phyloP scores from a whole-genome alignment of 2,113 vertebrate species.

The Pygoscelis antarcticus region DNA sequence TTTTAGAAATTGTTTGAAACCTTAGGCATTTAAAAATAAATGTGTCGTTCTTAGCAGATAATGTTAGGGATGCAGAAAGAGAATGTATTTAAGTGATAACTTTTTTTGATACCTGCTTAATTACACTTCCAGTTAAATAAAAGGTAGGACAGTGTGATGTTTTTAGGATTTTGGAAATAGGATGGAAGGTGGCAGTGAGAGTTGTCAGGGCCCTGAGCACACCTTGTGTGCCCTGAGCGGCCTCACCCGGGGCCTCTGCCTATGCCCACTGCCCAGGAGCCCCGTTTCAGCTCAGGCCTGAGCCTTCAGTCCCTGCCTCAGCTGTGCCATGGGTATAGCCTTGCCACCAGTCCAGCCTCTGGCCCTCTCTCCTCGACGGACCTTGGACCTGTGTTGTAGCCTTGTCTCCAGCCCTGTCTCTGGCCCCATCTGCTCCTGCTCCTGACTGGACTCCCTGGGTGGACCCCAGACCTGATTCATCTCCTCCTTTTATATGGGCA shows the following conservation, averaged over 20 bases:
- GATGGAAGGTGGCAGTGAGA: background rate
- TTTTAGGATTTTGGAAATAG: background rate
- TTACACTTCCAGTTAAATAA: background rate
- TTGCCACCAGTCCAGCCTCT: background rate
- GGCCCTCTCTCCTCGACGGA: background rate
- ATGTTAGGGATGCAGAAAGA: background rate
- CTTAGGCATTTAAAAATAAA: background rate
- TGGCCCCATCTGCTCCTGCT: background rate
- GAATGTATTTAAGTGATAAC: background rate
- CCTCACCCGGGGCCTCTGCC: background rate
- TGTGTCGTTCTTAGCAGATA: background rate
- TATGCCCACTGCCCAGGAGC: background rate
- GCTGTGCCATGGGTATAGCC: background rate
- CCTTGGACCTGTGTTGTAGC: background rate
- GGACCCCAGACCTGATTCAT: background rate
- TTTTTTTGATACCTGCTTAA: background rate
- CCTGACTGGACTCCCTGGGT: background rate
- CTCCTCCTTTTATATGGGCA: fast-evolving
- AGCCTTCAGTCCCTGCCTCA: background rate
- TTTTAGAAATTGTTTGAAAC: background rate
- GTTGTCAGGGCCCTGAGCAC: background rate
- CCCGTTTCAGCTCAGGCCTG: background rate
- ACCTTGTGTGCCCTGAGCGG: background rate
- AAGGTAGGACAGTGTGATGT: no score
- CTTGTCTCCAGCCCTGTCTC: background rate